phyloP scores from a whole-genome alignment of 2,113 vertebrate species.

The Mirza zaza region DNA sequence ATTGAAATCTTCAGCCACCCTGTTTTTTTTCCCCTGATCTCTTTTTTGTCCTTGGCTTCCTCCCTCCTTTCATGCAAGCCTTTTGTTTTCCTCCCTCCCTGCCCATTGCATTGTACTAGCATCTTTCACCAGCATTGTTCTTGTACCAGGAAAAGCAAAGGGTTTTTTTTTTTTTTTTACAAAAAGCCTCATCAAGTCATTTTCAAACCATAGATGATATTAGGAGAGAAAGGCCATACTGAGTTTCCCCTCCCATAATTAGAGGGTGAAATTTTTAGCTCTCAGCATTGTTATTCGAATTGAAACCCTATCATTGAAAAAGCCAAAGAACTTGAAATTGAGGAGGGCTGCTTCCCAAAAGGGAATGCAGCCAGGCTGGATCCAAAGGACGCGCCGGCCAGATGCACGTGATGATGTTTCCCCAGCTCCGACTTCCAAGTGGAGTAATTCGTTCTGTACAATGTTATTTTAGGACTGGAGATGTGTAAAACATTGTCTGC shows the following conservation, averaged over 20 bases:
- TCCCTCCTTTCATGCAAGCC: fast-evolving
- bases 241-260: conserved; percentile 10
- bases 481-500: background rate
- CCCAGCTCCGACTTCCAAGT: background rate
- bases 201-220: conserved; percentile 17
- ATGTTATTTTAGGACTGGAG: background rate
- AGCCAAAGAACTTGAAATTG: conserved; percentile 5
- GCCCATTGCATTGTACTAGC: background rate
- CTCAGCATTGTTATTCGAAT: conserved; percentile 4
- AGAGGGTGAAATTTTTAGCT: conserved; percentile 66
- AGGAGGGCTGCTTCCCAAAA: conserved; percentile 18
- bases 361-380: conserved; percentile 11
- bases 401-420: fast-evolving
- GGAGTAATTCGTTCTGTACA: background rate
- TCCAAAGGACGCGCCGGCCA: background rate
- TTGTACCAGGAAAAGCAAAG: conserved; percentile 1
- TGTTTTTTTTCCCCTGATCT: background rate
- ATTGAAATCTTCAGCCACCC: fast-evolving
- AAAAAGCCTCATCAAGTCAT: conserved; percentile 46
- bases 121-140: background rate
- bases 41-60: background rate
- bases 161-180: background rate
- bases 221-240: conserved; percentile 32
- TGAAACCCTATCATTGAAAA: conserved; percentile 63
- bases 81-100: background rate